Base-by-base conservation (phyloP, 2,113 vertebrate genomes). In the Callospermophilus lateralis region DNA sequence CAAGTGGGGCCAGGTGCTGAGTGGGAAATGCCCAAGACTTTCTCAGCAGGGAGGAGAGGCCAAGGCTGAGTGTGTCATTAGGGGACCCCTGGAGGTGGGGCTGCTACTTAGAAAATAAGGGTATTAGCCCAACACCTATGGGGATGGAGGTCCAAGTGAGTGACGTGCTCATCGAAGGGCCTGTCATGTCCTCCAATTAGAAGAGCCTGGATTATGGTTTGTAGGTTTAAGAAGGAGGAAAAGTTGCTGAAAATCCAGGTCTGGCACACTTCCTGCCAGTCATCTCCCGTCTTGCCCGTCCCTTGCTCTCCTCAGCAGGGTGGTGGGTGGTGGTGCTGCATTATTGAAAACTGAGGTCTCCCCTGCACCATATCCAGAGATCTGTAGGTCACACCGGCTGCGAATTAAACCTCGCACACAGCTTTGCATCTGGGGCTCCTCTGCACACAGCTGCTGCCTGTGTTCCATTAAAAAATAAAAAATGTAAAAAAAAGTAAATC, bases 401-500 rank as follows among this genome's bases (percentile, higher is more conserved):
- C 3, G 2, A 85, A 92, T 93, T 94, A 96, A 95, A 61, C 70
- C 51, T 24, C 74, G 81, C n/a, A 74, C 92, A 55, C 3, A 1
- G 8, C 55, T 93, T 90, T 79, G 45, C 86, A 28, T 94, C 10
- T 48, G 80, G 28, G 81, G 77, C n/a, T 91, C 45, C 83, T 94
- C 90, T 93, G 87, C 83, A 91, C 79, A 89, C 88, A 93, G 84
- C 88, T 95, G 90, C 68, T 89, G 19, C 84, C 89, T 96, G 85
- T 89, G 51, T 96, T 91, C 89, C 53, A 96, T 94, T 95, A 91
- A 94, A 63, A 97, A 93, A 96, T 48, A 24, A 85, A 90, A 94
- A 61, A 42, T 6, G 9, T 45, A 45, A 9, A 97, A 92, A 96
- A 48, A 28, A 84, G 2, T 90, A 92, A 92, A 67, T 10, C 22